A percentile compares a stretch with the other conserved stretches of the same genome.
These are phyloP conservation scores for Dione vanillae DNA, from an alignment of 2,888 invertebrate species.

Conservation along the genomic window DNA sequence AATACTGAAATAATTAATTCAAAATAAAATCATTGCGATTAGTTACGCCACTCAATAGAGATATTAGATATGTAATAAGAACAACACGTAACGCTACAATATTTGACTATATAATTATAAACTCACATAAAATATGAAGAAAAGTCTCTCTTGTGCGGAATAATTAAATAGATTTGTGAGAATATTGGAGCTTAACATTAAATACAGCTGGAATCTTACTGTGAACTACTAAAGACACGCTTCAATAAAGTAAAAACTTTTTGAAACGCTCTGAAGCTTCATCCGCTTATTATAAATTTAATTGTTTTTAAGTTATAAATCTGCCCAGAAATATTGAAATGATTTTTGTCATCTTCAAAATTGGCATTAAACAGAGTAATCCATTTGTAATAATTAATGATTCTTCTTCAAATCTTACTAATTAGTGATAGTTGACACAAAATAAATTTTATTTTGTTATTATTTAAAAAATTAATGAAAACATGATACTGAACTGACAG, in stretches of 20 bases:
- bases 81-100: no score
- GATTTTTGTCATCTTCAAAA: no score
- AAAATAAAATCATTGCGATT: no score
- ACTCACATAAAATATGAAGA: not conserved
- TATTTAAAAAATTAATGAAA: no score
- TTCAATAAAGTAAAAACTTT: slow-evolving; percentile 22
- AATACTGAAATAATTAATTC: no score
- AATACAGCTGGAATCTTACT: slow-evolving; percentile 1
- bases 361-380: not conserved
- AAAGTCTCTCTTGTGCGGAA: not conserved
- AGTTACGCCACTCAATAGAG: no score
- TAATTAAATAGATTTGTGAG: not conserved
- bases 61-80: no score
- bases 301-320: slow-evolving; percentile 14
- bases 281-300: slow-evolving; percentile 8
- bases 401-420: no score
- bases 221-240: slow-evolving; percentile 13
- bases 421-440: no score
- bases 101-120: not conserved
- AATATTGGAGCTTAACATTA: slow-evolving; percentile 16
- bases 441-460: no score
- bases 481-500: no score
- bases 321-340: no score
- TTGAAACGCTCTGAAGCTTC: slow-evolving; percentile 5
- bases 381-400: not conserved